Base-by-base conservation (phyloP, 2,113 vertebrate species). In the Chitala chitala region DNA sequence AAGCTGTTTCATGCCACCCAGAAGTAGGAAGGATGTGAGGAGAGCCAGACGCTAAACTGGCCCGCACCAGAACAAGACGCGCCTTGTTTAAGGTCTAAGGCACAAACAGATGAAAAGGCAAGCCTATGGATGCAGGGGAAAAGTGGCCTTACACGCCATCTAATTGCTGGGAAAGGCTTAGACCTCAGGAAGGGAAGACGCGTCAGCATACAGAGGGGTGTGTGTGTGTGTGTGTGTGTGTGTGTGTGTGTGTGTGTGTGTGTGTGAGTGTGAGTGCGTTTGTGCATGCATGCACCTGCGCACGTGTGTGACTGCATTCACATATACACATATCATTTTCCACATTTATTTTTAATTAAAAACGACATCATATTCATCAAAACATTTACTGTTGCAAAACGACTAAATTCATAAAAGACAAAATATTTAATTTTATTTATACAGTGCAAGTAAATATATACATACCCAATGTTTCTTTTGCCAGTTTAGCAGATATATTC, bases 21-120 rank as follows among this genome's bases (percentile, higher is more conserved):
- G 87, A 85, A 88, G 78, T 72, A 79, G 83, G 79, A 85, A 84
- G 87, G 89, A 90, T 87, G 86, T 84, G 82, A 86, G 83, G 81
- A 86, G 88, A 89, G 84, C 86, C 86, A 85, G 84, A 81, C 77
- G 83, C 81, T 82, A 86, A 87, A 86, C 86, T 86, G 85, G 85
- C 82, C 87, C 85, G 85, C 85, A 87, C 84, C 83, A 82, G 86
- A 90, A 92, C 90, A 92, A 91, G 86, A 88, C 79, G 65, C 83
- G 86, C 86, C 88, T 90, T 92, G 89, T 92, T 90, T 87, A 84
- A 65, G 84, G 87, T 86, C 88, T 90, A 89, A 86, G 86, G 83
- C 89, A 85, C 86, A 89, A 90, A 86, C 86, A 89, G 88, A 90
- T 90, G 88, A 89, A 89, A 86, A 88, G 84, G 81, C 86, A 89